Conservation (phyloP, 2,113 vertebrate genomes). For the Trichomycterus rosablanca region DNA sequence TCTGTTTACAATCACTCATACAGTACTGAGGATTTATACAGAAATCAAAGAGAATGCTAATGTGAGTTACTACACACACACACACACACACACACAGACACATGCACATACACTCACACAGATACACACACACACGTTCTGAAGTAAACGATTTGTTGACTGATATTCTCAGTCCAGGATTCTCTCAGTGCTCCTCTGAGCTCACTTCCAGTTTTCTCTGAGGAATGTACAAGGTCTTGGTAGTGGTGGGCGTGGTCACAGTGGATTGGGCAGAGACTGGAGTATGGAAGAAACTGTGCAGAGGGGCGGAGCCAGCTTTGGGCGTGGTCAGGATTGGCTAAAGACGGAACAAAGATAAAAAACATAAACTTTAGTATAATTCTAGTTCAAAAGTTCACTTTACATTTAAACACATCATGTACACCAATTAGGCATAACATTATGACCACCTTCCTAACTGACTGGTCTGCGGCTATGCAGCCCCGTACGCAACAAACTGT, state of each 20-base stretch:
- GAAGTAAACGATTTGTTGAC: not conserved
- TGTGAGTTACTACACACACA: too few species aligned
- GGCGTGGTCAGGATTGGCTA: slow-evolving; percentile 75
- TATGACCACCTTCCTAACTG: too few species aligned
- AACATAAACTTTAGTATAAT: too few species aligned
- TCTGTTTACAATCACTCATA: too few species aligned
- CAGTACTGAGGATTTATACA: too few species aligned
- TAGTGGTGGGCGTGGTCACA: slow-evolving; percentile 53
- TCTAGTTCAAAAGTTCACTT: too few species aligned
- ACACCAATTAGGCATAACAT: too few species aligned
- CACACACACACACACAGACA: not conserved
- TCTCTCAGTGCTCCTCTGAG: slow-evolving; percentile 54
- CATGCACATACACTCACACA: not conserved
- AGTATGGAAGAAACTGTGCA: slow-evolving; percentile 82
- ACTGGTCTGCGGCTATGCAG: too few species aligned
- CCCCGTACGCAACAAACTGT: too few species aligned
- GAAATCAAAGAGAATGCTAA: too few species aligned
- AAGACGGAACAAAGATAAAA: not conserved
- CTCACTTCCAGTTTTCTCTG: slow-evolving; percentile 84
- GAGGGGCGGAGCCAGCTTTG: slow-evolving; percentile 65
- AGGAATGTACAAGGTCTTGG: slow-evolving; percentile 70
- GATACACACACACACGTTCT: not conserved
- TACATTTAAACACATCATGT: too few species aligned
- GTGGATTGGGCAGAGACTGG: slow-evolving; percentile 63
- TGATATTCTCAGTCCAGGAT: too few species aligned